Percentiles rank a stretch among this genome's conserved stretches.
Evolutionary conservation across 2,797 vertebrate species (phyloP).

Genomic region (Malacoraja senta): DNA sequence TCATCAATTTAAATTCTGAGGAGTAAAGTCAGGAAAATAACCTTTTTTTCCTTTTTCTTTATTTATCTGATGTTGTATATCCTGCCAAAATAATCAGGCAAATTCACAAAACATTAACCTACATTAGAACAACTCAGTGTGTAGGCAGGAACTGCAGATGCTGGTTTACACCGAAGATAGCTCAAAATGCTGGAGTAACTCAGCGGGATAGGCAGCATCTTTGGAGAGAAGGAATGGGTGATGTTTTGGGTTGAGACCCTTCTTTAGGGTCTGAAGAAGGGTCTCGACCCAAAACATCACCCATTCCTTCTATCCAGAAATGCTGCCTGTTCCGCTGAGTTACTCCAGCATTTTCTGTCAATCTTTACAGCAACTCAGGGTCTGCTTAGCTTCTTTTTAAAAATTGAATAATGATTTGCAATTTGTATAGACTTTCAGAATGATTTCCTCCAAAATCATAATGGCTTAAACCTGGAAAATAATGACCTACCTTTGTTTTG

Average conservation of each 20-base stretch:
- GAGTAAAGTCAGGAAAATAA: neutral
- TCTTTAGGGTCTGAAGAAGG: too few relatives aligned
- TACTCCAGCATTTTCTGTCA: too few relatives aligned
- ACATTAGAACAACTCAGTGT: neutral
- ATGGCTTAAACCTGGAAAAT: neutral
- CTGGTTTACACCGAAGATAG: too few relatives aligned
- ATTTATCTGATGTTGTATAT: neutral
- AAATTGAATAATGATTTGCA: neutral
- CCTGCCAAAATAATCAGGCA: neutral
- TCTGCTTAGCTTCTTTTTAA: neutral
- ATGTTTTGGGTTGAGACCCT: too few relatives aligned
- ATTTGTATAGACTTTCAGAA: neutral
- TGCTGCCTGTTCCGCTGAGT: too few relatives aligned
- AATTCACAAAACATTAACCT: neutral
- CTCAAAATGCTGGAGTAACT: too few relatives aligned
- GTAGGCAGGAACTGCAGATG: too few relatives aligned
- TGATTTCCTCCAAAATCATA: neutral
- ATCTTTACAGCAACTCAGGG: neutral
- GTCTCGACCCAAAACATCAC: too few relatives aligned
- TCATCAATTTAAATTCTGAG: neutral
- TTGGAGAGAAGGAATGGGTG: too few relatives aligned
- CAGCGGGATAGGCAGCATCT: too few relatives aligned
- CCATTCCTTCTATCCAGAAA: too few relatives aligned
- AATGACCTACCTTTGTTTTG: neutral
- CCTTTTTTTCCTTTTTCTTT: neutral